These are phyloP conservation scores for Agrotis segetum DNA, from an alignment of 2,888 invertebrate species.

Conservation along the genomic window DNA sequence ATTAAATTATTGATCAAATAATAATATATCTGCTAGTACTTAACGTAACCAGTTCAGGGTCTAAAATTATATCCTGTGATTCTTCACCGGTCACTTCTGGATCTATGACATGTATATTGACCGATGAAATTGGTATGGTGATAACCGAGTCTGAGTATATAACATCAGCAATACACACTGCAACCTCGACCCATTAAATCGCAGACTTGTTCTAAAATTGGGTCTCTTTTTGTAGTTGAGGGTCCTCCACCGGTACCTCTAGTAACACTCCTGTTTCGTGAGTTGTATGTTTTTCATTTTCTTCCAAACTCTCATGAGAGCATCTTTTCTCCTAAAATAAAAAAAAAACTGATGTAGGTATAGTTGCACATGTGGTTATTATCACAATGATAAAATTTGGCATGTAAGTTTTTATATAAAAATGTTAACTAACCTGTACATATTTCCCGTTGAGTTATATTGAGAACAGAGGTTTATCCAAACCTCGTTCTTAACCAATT, in stretches of 20 bases:
- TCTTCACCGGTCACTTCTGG: not conserved
- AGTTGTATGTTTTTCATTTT: conserved; percentile 35
- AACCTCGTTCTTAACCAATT: not conserved
- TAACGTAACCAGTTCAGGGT: conserved; percentile 3
- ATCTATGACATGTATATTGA: not conserved
- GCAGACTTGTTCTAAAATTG: conserved; percentile 32
- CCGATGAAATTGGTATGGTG: not conserved
- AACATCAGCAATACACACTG: conserved; percentile 42
- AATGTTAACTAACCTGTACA: not conserved
- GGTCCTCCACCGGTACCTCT: conserved; percentile 46
- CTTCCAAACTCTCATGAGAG: conserved; percentile 40
- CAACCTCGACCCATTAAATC: conserved; percentile 40
- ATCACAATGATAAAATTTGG: not conserved
- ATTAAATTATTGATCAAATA: too few relatives aligned
- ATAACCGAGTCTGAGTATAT: conserved; percentile 4
- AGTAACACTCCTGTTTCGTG: conserved; percentile 7
- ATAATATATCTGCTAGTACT: not conserved
- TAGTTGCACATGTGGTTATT: not conserved
- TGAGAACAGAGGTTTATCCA: conserved; percentile 3
- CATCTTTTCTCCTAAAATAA: conserved; percentile 21
- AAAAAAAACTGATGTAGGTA: not conserved
- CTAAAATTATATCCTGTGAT: conserved; percentile 6
- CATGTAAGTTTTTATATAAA: not conserved
- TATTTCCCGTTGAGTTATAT: conserved; percentile 2
- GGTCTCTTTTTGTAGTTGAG: conserved; percentile 33